These are phyloP conservation scores for Bimastos eiseni DNA, from an alignment of 2,888 invertebrate species.

Conservation along the genomic window DNA sequence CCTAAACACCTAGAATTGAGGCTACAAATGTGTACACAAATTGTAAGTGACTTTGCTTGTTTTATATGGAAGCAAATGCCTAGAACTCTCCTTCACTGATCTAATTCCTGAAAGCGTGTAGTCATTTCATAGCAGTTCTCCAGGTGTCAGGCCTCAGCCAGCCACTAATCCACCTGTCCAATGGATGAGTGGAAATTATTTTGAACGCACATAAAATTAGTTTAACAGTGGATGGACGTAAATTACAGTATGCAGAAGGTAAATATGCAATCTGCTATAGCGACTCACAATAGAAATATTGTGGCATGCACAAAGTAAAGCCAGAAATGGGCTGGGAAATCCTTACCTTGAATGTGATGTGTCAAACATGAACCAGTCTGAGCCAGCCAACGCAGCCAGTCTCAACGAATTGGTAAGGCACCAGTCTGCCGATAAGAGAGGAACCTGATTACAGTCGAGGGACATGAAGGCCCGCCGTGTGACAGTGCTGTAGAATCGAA, in stretches of 20 bases:
- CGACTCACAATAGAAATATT: neutral
- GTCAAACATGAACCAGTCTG: slow-evolving; percentile 74
- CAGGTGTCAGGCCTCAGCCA: too few relatives aligned
- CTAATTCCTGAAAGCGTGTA: too few relatives aligned
- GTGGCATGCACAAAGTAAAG: neutral
- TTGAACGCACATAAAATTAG: too few relatives aligned
- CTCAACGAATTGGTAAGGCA: slow-evolving; percentile 68
- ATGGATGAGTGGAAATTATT: too few relatives aligned
- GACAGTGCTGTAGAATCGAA: slow-evolving; percentile 74
- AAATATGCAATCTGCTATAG: neutral
- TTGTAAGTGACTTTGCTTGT: too few relatives aligned
- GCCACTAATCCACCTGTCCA: too few relatives aligned
- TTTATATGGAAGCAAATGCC: too few relatives aligned
- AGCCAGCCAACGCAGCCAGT: slow-evolving; percentile 71
- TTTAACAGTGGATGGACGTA: too few relatives aligned
- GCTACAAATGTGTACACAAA: too few relatives aligned
- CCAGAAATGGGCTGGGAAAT: neutral
- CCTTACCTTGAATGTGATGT: slow-evolving; percentile 70
- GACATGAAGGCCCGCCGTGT: slow-evolving; percentile 70
- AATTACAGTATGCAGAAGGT: neutral
- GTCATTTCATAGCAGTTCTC: too few relatives aligned
- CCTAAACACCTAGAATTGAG: too few relatives aligned
- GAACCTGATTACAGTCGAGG: slow-evolving; percentile 65
- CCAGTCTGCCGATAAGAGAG: slow-evolving; percentile 75
- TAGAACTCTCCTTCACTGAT: too few relatives aligned